Conservation (phyloP, 2,797 vertebrate species). For the Peromyscus melanophrys region DNA sequence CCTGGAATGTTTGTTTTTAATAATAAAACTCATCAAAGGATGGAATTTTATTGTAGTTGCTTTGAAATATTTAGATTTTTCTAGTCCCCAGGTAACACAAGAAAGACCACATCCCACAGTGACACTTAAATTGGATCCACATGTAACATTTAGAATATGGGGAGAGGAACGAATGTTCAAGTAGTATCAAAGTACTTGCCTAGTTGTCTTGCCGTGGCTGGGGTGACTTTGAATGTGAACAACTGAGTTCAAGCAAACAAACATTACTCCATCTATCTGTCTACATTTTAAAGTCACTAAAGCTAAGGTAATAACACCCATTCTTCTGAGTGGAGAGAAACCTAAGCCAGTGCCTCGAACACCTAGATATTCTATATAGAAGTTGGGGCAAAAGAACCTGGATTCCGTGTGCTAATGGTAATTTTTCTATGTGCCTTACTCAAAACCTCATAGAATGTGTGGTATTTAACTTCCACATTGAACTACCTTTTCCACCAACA, state of each 20-base stretch:
- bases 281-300: neutral
- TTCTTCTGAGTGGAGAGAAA: neutral
- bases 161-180: neutral
- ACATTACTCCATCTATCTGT: neutral
- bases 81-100: neutral
- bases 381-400: neutral
- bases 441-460: neutral
- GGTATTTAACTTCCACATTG: conserved; percentile 57
- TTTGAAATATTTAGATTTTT: neutral
- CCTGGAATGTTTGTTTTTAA: neutral
- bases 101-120: neutral
- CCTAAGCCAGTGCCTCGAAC: neutral
- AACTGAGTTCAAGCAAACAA: neutral
- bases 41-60: neutral
- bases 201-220: neutral
- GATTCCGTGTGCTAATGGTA: neutral
- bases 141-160: neutral
- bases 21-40: conserved; percentile 26
- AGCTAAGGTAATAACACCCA: neutral
- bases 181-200: neutral
- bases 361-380: neutral
- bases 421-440: neutral
- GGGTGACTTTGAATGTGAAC: neutral
- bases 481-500: neutral
- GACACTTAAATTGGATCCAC: neutral